These are phyloP conservation scores for Pseudococcus viburni DNA, from an alignment of 2,888 invertebrate genomes.

Conservation along the genomic window DNA sequence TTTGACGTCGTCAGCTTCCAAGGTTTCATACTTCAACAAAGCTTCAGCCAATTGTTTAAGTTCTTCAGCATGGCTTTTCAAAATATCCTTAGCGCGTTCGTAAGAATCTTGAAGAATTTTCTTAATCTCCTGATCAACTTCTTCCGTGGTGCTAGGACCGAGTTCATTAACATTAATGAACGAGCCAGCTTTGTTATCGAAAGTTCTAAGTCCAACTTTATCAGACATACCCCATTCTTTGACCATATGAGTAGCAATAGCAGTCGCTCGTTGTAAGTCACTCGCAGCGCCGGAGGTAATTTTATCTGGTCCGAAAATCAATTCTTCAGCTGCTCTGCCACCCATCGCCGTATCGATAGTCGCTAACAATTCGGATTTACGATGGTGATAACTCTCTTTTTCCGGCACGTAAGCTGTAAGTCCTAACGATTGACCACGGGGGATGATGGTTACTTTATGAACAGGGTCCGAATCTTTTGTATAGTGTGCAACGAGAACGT, in stretches of 20 bases:
- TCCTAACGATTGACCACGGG: conserved; percentile 92
- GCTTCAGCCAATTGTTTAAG: conserved; percentile 96
- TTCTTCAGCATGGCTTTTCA: conserved; percentile 89
- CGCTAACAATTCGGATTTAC: conserved; percentile 91
- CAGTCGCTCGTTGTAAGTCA: conserved; percentile 84
- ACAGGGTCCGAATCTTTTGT: conserved; percentile 82
- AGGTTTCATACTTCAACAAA: conserved; percentile 94
- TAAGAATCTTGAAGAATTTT: conserved; percentile 91
- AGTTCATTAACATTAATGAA: conserved; percentile 77
- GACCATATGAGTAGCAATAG: conserved; percentile 95
- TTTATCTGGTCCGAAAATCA: conserved; percentile 94
- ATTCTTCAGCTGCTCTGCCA: conserved; percentile 96
- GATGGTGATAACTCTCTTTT: conserved; percentile 91
- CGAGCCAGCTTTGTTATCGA: conserved; percentile 73
- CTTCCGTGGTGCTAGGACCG: conserved; percentile 85
- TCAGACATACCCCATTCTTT: conserved; percentile 99
- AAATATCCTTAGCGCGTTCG: conserved; percentile 90
- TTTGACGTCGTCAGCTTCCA: conserved; percentile 94
- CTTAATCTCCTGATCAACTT: conserved; percentile 92
- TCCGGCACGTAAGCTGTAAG: conserved; percentile 95
- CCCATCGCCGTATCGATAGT: conserved; percentile 99
- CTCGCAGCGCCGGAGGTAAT: conserved; percentile 87
- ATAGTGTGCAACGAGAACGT: conserved; percentile 81
- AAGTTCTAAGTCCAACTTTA: conserved; percentile 86
- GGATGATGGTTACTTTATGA: conserved; percentile 96